Conservation (phyloP, 2,113 vertebrate genomes). For the Accipiter virgatus region DNA sequence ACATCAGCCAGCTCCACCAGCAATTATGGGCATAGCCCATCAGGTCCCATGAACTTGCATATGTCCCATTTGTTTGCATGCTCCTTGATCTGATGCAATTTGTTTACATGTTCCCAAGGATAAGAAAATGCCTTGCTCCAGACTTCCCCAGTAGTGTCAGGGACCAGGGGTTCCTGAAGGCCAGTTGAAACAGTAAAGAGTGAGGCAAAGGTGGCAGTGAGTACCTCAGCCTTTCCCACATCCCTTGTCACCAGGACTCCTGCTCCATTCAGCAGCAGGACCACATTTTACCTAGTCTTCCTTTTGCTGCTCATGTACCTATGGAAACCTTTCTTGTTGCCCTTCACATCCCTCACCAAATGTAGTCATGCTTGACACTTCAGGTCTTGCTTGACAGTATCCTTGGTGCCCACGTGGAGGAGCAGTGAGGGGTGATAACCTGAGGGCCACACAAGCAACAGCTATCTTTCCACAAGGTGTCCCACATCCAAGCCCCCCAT, state of each 20-base stretch:
- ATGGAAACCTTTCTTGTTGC: background rate
- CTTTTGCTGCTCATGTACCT: background rate
- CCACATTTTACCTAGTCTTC: background rate
- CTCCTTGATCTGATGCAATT: background rate
- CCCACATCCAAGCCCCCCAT: background rate
- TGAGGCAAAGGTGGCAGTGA: background rate
- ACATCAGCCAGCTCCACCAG: background rate
- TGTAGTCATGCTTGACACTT: background rate
- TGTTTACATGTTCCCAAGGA: background rate
- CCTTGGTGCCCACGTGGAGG: background rate
- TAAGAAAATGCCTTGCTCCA: background rate
- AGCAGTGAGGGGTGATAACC: background rate
- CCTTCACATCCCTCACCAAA: background rate
- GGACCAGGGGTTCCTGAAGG: background rate
- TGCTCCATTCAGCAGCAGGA: background rate
- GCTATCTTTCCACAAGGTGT: background rate
- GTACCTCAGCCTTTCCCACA: no score
- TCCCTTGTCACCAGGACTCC: background rate
- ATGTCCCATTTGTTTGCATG: no score
- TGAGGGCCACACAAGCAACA: background rate
- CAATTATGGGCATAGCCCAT: background rate
- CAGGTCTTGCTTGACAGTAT: background rate
- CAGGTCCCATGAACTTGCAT: background rate
- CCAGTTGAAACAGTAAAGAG: background rate
- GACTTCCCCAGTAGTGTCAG: background rate